Evolutionary conservation across 2,797 vertebrate genomes (phyloP), one percentile per base, ranked within the genome.

Genomic region (Hemitrygon akajei): DNA sequence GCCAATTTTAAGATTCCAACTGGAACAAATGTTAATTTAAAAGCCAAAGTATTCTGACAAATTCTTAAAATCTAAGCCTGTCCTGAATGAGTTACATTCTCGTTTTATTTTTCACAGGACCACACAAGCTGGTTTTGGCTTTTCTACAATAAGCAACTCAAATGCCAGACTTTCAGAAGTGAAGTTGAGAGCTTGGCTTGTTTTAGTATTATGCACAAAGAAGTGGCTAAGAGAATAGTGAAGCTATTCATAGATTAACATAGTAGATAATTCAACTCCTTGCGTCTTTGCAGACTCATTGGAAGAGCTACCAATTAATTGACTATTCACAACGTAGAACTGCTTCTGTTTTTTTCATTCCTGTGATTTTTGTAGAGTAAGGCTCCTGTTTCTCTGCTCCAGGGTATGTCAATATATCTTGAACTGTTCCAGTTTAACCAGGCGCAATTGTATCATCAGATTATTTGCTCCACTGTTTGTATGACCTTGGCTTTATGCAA

Each of bases 101-200:
- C 76, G 47, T 27, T 25, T 56, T 75, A 25, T 25, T 93, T 75
- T 93, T 76, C 71, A 73, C 47, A 76, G 25, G 91, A 76, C 91
- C 91, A 93, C 91, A 93, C 91, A 93, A 93, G 91, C 40, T 58
- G 91, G 27, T 93, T 47, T 93, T 75, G 73, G 56, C 73, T 2
- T 76, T 58, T 93, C 14, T 76, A 58, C 27, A 56, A 71, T 56
- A 47, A 75, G 69, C 34, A 92, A 89, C 34, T 69, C 60, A 89
- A 22, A 89, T 10, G n/a, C 25, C n/a, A 11, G n/a, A 69, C 22
- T 89, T 69, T 69, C 66, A 22, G 18, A 89, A 37, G 86, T 89
- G 7, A 89, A 20, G 16, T 9, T 69, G 18, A 89, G 86, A 89
- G 6, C 16, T 84, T 60, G 25, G 81, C 47, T 89, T 66, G 63